phyloP scores from a whole-genome alignment of 2,797 vertebrate genomes.

The Eospalax fontanierii region DNA sequence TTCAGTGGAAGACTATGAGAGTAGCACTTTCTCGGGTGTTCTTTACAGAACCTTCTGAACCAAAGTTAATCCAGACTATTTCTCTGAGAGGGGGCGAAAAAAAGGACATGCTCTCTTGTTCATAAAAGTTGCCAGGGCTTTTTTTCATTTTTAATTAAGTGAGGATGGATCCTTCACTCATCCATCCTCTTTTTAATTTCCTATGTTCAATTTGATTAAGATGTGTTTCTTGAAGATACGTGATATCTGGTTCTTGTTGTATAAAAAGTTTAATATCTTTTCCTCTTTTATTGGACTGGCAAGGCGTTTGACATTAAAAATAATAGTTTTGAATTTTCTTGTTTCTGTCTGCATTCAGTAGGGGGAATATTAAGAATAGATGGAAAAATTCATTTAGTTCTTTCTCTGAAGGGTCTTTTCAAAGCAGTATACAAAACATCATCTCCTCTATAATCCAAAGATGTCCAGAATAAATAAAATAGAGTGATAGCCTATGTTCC shows the following conservation, averaged over 20 bases:
- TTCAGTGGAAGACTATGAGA: slow-evolving; percentile 69
- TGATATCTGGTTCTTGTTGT: slow-evolving; percentile 83
- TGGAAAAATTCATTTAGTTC: slow-evolving; percentile 80
- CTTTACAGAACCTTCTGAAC: slow-evolving; percentile 82
- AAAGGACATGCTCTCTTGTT: slow-evolving; percentile 65
- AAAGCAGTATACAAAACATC: slow-evolving; percentile 66
- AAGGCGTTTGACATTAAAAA: slow-evolving; percentile 87
- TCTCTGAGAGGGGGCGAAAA: slow-evolving; percentile 71
- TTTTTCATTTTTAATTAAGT: slow-evolving; percentile 83
- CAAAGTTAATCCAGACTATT: slow-evolving; percentile 82
- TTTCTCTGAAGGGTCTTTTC: slow-evolving; percentile 80
- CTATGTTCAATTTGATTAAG: slow-evolving; percentile 85
- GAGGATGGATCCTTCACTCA: slow-evolving; percentile 80
- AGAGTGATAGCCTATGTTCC: slow-evolving; percentile 56
- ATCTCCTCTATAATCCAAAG: slow-evolving; percentile 65
- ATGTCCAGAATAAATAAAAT: slow-evolving; percentile 81
- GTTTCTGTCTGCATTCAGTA: slow-evolving; percentile 77
- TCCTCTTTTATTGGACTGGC: slow-evolving; percentile 79
- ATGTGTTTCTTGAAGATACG: slow-evolving; percentile 84
- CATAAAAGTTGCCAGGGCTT: slow-evolving; percentile 67
- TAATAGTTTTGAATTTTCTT: slow-evolving; percentile 85
- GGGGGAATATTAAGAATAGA: slow-evolving; percentile 79
- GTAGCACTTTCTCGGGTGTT: slow-evolving; percentile 73
- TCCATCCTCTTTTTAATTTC: slow-evolving; percentile 85
- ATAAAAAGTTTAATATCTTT: slow-evolving; percentile 86